Evolutionary conservation across 2,797 vertebrate genomes (phyloP).

Genomic region (Chromobotia macracanthus): DNA sequence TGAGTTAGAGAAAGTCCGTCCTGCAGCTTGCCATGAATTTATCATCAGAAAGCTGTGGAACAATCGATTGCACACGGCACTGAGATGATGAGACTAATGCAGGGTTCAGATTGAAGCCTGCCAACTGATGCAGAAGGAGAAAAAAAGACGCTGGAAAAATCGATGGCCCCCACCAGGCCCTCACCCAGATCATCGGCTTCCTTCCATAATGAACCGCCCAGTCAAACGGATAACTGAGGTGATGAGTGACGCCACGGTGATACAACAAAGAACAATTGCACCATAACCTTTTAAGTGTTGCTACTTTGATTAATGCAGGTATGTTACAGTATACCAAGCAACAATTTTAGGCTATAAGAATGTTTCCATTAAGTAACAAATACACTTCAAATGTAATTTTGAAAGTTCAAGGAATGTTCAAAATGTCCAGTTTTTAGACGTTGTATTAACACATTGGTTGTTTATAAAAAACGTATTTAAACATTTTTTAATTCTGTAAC

Average conservation of each 20-base stretch:
- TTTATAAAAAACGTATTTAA: too few relatives aligned
- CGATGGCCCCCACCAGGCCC: constrained; percentile 56
- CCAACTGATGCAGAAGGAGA: constrained; percentile 54
- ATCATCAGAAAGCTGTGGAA: constrained; percentile 65
- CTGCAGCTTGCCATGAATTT: constrained; percentile 65
- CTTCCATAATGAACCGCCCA: constrained; percentile 38
- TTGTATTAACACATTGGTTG: too few relatives aligned
- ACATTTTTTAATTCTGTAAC: too few relatives aligned
- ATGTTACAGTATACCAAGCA: not conserved
- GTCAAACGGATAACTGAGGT: constrained; percentile 34
- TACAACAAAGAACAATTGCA: constrained; percentile 21
- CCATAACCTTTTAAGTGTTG: constrained; percentile 11
- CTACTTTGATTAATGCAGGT: constrained; percentile 24
- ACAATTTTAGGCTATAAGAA: too few relatives aligned
- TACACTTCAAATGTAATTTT: too few relatives aligned
- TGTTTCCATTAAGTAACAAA: too few relatives aligned
- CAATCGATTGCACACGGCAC: constrained; percentile 68
- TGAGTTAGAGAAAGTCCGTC: constrained; percentile 47
- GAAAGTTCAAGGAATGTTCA: too few relatives aligned
- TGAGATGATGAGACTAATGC: constrained; percentile 69
- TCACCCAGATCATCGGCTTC: constrained; percentile 58
- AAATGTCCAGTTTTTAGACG: too few relatives aligned
- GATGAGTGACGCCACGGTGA: constrained; percentile 24
- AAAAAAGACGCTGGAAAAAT: constrained; percentile 62
- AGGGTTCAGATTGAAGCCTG: constrained; percentile 59